Evolutionary conservation across 2,888 invertebrate species (phyloP).

Genomic region (Opisthograptis luteolata): DNA sequence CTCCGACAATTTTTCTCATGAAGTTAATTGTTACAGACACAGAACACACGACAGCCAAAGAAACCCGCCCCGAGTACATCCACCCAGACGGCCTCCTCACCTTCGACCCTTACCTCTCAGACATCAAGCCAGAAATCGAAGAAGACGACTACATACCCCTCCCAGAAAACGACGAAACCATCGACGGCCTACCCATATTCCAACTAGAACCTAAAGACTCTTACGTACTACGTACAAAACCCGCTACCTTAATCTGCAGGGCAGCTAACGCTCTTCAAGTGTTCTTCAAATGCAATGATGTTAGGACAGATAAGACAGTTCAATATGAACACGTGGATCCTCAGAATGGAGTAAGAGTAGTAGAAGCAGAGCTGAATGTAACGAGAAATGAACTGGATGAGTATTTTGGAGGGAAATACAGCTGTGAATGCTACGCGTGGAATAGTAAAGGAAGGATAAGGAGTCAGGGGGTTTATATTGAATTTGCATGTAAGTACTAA

Average conservation of each 20-base stretch:
- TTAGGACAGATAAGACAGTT: conserved; percentile 80
- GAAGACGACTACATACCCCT: conserved; percentile 80
- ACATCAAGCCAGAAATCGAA: conserved; percentile 70
- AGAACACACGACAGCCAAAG: conserved; percentile 71
- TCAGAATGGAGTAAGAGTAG: conserved; percentile 90
- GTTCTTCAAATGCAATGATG: conserved; percentile 91
- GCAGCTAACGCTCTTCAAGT: conserved; percentile 95
- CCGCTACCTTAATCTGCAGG: conserved; percentile 93
- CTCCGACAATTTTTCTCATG: no score
- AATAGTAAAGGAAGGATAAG: conserved; percentile 90
- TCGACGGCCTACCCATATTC: conserved; percentile 92
- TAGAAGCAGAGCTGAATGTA: conserved; percentile 90
- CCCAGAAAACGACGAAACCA: conserved; percentile 84
- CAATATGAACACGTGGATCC: conserved; percentile 91
- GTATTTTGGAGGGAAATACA: conserved; percentile 91
- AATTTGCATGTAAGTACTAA: conserved; percentile 92
- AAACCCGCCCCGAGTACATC: conserved; percentile 74
- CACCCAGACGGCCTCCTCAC: conserved; percentile 73
- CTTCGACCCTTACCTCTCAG: conserved; percentile 75
- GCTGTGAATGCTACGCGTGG: conserved; percentile 95
- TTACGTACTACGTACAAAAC: conserved; percentile 94
- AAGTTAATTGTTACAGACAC: conserved; percentile 68
- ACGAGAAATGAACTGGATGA: conserved; percentile 93
- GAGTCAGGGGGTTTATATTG: conserved; percentile 90
- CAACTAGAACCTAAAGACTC: conserved; percentile 93